Evolutionary conservation across 2,888 invertebrate genomes (phyloP), one percentile per base, ranked within the genome.

Genomic region (Selenia dentaria): DNA sequence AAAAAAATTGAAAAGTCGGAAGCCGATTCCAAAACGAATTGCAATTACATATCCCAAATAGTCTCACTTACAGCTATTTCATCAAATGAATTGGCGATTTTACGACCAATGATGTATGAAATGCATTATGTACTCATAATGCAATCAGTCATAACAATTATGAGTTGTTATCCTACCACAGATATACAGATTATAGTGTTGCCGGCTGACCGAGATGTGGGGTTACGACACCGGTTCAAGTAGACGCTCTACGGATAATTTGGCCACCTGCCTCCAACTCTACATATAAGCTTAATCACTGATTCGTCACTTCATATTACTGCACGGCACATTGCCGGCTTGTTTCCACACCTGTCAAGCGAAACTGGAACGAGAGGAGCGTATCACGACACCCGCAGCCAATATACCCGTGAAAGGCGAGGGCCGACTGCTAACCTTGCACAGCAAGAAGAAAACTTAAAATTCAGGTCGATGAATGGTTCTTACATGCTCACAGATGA

Each of bases 391-490:
- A 42, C 53, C 45, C 59, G 48, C 51, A 58, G 58, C 57, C n/a
- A 51, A 60, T 65, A 54, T 42, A 43, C 46, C 57, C 64, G 74
- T 77, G 77, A 80, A 78, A 79, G 76, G 76, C 64, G 54, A 46
- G 44, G 36, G 52, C 54, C 49, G 43, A 43, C 42, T 35, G 38
- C 35, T 68, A 74, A 72, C 77, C 74, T 79, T 74, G 73, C 59
- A 48, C 43, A 56, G 36, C 47, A 59, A 74, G 70, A 74, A 69
- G 62, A 73, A 75, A 67, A 9, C 60, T 34, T 18, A 28, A 47
- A 31, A 79, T 78, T 63, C 65, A 70, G 79, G 82, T 67, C 79
- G 74, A 67, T 67, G 68, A 70, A 62, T 70, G 64, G 40, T 52
- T 65, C 29, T 44, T 51, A 47, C 51, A 37, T 29, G 29, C 42